Base-by-base conservation (phyloP, 2,888 invertebrate species). In the Elysia crispata region DNA sequence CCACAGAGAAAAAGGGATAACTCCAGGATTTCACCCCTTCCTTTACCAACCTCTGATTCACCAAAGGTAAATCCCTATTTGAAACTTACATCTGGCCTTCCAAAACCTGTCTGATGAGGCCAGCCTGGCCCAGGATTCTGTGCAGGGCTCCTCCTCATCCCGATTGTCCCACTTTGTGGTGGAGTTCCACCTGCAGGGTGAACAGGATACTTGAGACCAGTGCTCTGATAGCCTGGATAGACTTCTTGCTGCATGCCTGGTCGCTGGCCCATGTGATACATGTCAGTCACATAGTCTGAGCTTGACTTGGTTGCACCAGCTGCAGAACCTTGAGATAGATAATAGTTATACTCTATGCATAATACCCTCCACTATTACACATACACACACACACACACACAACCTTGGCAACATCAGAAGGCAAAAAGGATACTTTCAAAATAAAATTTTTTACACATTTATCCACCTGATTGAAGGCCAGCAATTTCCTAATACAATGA, bases 121-220 rank as follows among this genome's bases (percentile, higher is more conserved):
- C 90, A 89, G 69, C 85, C 86, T 33, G 86, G 83, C 11, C 62
- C 81, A 0, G 86, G 82, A 11, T 80, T 83, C 79, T 83, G 83
- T 23, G 86, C 85, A 3, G 90, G 89, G 78, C 88, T 87, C 69
- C 87, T 86, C 72, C 89, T 83, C 82, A 83, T 81, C 20, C 81
- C 82, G 73, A 83, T 84, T 67, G 81, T 83, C 20, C 80, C 82
- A 75, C 84, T 85, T 79, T 81, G 83, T 80, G 79, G 84, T 60
- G 80, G 84, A 30, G 81, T 50, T 23, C 86, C 85, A 28, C 86
- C 81, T n/a, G 84, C 82, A 69, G 86, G 84, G 69, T 88, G 88
- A 11, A 83, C 83, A 28, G 88, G 87, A 80, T 89, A 89, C 84
- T 88, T 88, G 81, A 89, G 86, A 49, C 86, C 84, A 25, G 77